These are phyloP conservation scores for Athetis lepigone DNA, from an alignment of 2,888 invertebrate species.

Conservation along the genomic window DNA sequence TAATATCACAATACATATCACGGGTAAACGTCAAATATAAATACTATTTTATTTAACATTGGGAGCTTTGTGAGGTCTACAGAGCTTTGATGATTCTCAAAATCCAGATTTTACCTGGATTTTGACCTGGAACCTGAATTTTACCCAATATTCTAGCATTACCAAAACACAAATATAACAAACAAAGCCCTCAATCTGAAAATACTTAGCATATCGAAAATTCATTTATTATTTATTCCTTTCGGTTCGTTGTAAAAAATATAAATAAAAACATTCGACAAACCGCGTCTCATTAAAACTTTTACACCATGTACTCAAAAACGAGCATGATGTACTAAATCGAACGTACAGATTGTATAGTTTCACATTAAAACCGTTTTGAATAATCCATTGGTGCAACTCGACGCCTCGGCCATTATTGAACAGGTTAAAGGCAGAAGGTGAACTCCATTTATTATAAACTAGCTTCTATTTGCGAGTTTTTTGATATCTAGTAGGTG, in stretches of 20 bases:
- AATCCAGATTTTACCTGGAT: too few relatives aligned
- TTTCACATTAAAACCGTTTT: slow-evolving; percentile 45
- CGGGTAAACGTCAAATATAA: too few relatives aligned
- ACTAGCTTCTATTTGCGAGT: too few relatives aligned
- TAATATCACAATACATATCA: too few relatives aligned
- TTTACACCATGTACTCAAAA: slow-evolving; percentile 42
- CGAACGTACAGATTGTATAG: slow-evolving; percentile 37
- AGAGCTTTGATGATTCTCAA: too few relatives aligned
- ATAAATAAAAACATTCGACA: slow-evolving; percentile 28
- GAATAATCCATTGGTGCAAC: slow-evolving; percentile 57
- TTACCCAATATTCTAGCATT: too few relatives aligned
- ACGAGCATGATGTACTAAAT: slow-evolving; percentile 44
- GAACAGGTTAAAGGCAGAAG: slow-evolving; percentile 20
- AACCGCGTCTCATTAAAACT: slow-evolving; percentile 54
- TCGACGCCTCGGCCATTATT: slow-evolving; percentile 32
- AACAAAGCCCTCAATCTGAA: too few relatives aligned
- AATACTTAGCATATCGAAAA: background rate
- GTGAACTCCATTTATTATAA: background rate
- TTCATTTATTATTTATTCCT: slow-evolving; percentile 36
- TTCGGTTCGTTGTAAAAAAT: slow-evolving; percentile 5
- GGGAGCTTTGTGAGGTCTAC: too few relatives aligned
- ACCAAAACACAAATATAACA: too few relatives aligned
- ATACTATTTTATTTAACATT: too few relatives aligned
- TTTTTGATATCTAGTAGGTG: too few relatives aligned
- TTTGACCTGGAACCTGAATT: too few relatives aligned